Percentiles rank a stretch among this genome's conserved stretches.
Conservation (phyloP, 2,888 invertebrate genomes). For the Melanchra persicariae region DNA sequence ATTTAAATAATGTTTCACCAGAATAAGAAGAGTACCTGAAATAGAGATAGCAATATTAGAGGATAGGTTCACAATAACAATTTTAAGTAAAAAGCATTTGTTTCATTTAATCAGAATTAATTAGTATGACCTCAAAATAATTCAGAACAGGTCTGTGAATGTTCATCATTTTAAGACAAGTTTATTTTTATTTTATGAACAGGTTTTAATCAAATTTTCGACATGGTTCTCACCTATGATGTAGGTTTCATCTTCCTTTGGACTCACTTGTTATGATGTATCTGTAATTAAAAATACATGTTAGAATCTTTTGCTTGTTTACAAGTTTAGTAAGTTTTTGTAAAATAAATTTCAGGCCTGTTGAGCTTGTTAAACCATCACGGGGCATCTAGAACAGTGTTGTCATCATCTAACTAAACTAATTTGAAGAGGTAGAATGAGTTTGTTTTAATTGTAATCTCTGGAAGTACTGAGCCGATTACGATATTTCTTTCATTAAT, state of each 20-base stretch:
- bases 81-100: not conserved
- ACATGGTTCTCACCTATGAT: slow-evolving; percentile 27
- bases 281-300: slow-evolving; percentile 18
- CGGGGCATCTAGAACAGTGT: slow-evolving; percentile 68
- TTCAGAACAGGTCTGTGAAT: slow-evolving; percentile 90
- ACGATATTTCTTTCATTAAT: not conserved
- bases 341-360: slow-evolving; percentile 76
- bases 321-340: not conserved
- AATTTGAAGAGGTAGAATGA: not conserved
- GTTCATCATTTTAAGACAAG: slow-evolving; percentile 79
- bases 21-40: slow-evolving; percentile 44
- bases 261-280: not conserved
- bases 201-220: not conserved
- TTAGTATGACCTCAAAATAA: slow-evolving; percentile 80
- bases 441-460: not conserved
- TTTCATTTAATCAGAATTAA: slow-evolving; percentile 65
- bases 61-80: not conserved
- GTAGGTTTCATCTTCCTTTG: not conserved
- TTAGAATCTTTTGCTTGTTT: not conserved
- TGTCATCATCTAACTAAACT: slow-evolving; percentile 68
- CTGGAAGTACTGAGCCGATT: not conserved
- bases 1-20: too few species aligned
- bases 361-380: slow-evolving; percentile 81
- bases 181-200: not conserved
- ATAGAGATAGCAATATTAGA: slow-evolving; percentile 32